Evolutionary conservation across 2,113 vertebrate genomes (phyloP), one percentile per base, ranked within the genome.

Genomic region (Ariopsis seemanni): DNA sequence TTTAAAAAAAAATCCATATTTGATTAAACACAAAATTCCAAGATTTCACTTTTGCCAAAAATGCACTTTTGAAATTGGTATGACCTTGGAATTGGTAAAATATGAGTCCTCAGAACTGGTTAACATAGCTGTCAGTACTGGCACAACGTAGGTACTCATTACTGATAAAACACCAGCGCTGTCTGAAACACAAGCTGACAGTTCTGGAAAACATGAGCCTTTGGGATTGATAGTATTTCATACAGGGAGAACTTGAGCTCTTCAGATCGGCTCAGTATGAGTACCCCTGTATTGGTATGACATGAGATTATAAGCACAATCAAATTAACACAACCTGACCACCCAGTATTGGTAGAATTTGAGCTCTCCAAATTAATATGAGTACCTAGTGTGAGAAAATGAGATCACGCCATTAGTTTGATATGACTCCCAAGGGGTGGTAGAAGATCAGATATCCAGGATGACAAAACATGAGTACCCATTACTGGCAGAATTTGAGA

Each of bases 141-240:
- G 71, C 69, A 74, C 53, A 84, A 85, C 72, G 53, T 78, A 14
- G 15, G 14, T 18, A 79, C 57, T 25, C 60, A 62, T 42, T 62
- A 60, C 34, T 85, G 84, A 30, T 74, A 62, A 85, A 85, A 86
- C 15, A 53, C n/a, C 42, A 65, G 8, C 5, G 5, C 34, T 25
- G 55, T 67, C 57, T 62, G 55, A 30, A 83, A 83, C 20, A 15
- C 30, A 69, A 86, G 72, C 7, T 87, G 53, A 60, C 65, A 27
- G 50, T 50, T 65, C 25, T 82, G 48, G 34, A 74, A 53, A 81
- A 87, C 86, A 60, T 62, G 55, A 72, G 42, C 67, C n/a, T 57
- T 42, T 75, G 55, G 25, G n/a, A 83, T 27, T 82, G 55, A 55
- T 83, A 75, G 55, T 75, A 58, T 62, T 87, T 27, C 80, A 48